Conservation (phyloP, 2,797 vertebrate genomes). For the Tiaroga cobitis region DNA sequence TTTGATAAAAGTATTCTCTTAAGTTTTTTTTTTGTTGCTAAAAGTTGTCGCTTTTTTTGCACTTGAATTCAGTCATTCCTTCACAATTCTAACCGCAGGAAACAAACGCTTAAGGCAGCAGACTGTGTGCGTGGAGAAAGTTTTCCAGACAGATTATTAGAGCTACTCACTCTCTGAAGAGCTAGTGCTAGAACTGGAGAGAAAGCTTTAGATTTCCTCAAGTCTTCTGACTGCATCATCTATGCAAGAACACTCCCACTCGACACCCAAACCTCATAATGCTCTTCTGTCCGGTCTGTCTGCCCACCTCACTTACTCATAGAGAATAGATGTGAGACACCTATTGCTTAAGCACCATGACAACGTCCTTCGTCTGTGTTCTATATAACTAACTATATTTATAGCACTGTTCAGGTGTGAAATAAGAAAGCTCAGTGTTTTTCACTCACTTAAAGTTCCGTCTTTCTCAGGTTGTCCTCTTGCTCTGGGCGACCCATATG, state of each 20-base stretch:
- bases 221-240: conserved; percentile 9
- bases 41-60: conserved; percentile 1
- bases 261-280: conserved; percentile 12
- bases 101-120: neutral
- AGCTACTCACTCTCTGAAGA: neutral
- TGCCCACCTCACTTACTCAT: conserved; percentile 3
- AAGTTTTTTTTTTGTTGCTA: neutral
- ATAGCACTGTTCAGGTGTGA: conserved; percentile 2
- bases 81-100: neutral
- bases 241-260: conserved; percentile 7
- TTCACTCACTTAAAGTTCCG: neutral
- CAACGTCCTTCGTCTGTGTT: conserved; percentile 32
- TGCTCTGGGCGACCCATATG: neutral
- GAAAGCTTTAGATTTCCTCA: conserved; percentile 8
- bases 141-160: conserved; percentile 11
- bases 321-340: conserved; percentile 3
- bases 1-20: neutral
- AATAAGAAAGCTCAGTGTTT: conserved; percentile 32
- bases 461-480: neutral
- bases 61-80: neutral
- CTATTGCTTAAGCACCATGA: conserved; percentile 30
- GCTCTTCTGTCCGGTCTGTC: neutral
- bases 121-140: conserved; percentile 19
- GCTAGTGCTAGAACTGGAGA: neutral
- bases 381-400: neutral